phyloP scores from a whole-genome alignment of 2,113 vertebrate genomes.

The Sula dactylatra region DNA sequence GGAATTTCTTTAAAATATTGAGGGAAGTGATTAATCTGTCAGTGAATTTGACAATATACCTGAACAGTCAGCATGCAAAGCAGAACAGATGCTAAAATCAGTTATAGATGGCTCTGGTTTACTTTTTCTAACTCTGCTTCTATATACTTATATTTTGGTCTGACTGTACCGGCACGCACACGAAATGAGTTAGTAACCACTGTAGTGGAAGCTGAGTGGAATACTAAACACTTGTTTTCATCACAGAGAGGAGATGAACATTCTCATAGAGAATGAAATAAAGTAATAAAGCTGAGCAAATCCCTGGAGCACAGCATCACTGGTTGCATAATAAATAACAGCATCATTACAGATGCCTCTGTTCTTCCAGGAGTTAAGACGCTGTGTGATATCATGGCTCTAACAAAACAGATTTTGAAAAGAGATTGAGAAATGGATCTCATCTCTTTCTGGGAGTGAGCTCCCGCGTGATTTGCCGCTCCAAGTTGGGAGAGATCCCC shows the following conservation, averaged over 20 bases:
- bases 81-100: neutral
- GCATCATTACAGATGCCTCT: rapidly evolving
- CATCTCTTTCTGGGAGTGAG: neutral
- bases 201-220: neutral
- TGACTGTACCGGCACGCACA: neutral
- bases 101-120: neutral
- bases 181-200: neutral
- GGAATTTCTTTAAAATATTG: neutral
- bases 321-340: neutral
- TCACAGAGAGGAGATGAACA: neutral
- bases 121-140: neutral
- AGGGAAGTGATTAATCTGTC: neutral
- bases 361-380: neutral
- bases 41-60: neutral
- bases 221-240: neutral
- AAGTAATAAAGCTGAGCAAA: neutral
- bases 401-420: neutral
- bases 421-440: neutral
- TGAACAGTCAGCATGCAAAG: neutral
- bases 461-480: neutral
- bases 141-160: neutral
- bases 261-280: neutral
- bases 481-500: neutral
- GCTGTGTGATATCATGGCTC: neutral
- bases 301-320: neutral